These are phyloP conservation scores for Hirtodrosophila histrioides DNA, from an alignment of 2,888 invertebrate species.

Conservation along the genomic window DNA sequence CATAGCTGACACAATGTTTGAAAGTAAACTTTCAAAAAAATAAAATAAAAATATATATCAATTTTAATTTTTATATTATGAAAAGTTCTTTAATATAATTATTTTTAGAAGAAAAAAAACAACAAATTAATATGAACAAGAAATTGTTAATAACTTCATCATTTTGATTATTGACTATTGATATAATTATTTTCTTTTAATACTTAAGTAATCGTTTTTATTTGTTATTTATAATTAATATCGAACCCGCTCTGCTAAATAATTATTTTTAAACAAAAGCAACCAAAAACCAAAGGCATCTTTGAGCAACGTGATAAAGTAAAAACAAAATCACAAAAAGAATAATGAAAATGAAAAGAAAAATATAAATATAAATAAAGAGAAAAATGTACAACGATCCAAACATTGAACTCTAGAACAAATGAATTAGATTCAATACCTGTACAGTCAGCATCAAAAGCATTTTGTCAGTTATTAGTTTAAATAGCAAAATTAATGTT, in stretches of 20 bases:
- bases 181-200: constrained; percentile 63
- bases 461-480: constrained; percentile 85
- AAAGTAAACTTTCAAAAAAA: constrained; percentile 48
- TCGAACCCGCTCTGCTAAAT: constrained; percentile 52
- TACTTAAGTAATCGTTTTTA: constrained; percentile 75
- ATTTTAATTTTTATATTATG: constrained; percentile 37
- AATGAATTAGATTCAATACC: constrained; percentile 55
- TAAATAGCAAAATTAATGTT: constrained; percentile 48
- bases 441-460: constrained; percentile 84
- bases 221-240: constrained; percentile 71
- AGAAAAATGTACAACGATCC: constrained; percentile 50
- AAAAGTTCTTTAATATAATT: constrained; percentile 42
- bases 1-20: constrained; percentile 85
- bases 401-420: constrained; percentile 37
- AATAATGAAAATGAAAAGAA: constrained; percentile 44
- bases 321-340: constrained; percentile 23
- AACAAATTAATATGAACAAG: constrained; percentile 46
- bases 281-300: constrained; percentile 48
- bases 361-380: constrained; percentile 32
- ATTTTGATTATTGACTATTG: constrained; percentile 54
- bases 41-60: constrained; percentile 12
- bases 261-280: constrained; percentile 48
- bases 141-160: constrained; percentile 71
- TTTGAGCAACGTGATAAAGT: constrained; percentile 33
- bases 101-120: constrained; percentile 38